phyloP scores from a whole-genome alignment of 2,113 vertebrate genomes.

The Gila orcuttii region DNA sequence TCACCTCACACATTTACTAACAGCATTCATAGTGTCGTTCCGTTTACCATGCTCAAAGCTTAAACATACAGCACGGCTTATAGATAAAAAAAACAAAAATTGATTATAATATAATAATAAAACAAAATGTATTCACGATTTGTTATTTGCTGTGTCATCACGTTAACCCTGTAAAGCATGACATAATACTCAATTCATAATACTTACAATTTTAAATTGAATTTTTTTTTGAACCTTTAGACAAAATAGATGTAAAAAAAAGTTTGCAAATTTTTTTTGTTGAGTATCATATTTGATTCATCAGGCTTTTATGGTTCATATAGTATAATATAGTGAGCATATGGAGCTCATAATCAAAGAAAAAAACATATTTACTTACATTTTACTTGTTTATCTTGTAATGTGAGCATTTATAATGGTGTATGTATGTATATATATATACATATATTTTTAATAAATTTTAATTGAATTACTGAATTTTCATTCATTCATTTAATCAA shows the following conservation, averaged over 20 bases:
- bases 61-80: neutral
- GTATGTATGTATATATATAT: too few relatives aligned
- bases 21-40: neutral
- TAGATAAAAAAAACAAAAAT: neutral
- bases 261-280: too few relatives aligned
- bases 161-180: neutral
- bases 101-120: neutral
- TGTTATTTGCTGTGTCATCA: neutral
- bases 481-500: neutral
- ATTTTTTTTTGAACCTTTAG: neutral
- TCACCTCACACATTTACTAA: conserved; percentile 40
- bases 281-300: too few relatives aligned
- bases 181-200: neutral
- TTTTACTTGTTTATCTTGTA: too few relatives aligned
- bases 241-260: too few relatives aligned
- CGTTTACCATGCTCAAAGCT: neutral
- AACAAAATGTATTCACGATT: neutral
- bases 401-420: too few relatives aligned
- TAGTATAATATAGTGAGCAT: neutral
- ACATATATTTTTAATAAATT: too few relatives aligned
- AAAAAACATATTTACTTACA: too few relatives aligned
- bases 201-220: neutral
- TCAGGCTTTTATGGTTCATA: neutral
- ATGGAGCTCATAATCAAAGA: neutral
- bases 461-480: too few relatives aligned